Evolutionary conservation across 2,797 vertebrate species (phyloP), one percentile per base, ranked within the genome.

Genomic region (Leucoraja ocellata): DNA sequence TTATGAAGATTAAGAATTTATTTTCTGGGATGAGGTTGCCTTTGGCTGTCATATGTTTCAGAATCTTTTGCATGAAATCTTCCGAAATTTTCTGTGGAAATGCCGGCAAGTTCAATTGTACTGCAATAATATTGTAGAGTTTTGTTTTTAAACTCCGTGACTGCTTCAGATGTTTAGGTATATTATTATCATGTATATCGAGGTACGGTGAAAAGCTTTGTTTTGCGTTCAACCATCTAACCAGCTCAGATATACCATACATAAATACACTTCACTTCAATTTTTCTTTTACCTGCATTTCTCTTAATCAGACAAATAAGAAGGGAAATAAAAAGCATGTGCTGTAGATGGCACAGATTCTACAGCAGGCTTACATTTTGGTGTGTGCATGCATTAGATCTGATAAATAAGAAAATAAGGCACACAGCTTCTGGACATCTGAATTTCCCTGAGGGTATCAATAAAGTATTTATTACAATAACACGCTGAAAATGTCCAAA

Each of bases 301-400:
- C 32, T 68, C 32, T 2, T 7, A 32, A 88, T 18, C 84, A 65
- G n/a, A n/a, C 58, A 88, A 63, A 36, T 68, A 7, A 18, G 63
- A 32, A 88, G 61, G n/a, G 65, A 68, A 88, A 88, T 68, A 88
- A 88, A 68, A 65, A 68, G 84, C 84, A 79, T 79, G 32, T 79
- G 77, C 14, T 39, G 14, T 18, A 39, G 4, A 18, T 39, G 78
- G 32, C 14, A 79, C 32, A 79, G 39, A 79, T 14, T 32, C 32
- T 39, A 39, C 32, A 39, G 32, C 32, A 88, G 84, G n/a, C 9
- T 88, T 88, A 68, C 9, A 21, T 68, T 36, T 36, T n/a, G n/a
- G 16, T 18, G 21, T 68, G 63, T 88, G 63, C 61, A 36, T 68
- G n/a, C 63, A 68, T 68, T 8, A 6, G 61, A 36, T 36, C 61